These are phyloP conservation scores for Caenorhabditis sp. DNA, from an alignment of 2,888 invertebrate genomes.

Conservation along the genomic window DNA sequence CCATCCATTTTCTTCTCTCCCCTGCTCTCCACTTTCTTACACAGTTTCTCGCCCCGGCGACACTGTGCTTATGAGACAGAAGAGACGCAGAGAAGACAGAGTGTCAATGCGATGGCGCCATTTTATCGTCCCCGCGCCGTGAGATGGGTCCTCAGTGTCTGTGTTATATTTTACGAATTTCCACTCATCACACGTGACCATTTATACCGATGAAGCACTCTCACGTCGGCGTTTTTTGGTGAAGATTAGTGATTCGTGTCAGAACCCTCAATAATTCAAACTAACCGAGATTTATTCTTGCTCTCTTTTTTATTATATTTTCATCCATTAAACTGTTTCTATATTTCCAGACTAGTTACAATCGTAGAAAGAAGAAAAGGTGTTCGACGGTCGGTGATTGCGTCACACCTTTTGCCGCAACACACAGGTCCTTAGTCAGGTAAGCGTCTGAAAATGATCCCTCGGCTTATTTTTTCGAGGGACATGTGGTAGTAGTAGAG, in stretches of 20 bases:
- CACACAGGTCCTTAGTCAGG: conserved; percentile 58
- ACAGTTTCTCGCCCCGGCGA: conserved; percentile 12
- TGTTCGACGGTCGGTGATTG: conserved; percentile 50
- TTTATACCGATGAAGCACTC: not conserved
- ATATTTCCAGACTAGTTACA: conserved; percentile 54
- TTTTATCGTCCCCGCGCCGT: conserved; percentile 32
- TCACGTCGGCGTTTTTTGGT: conserved; percentile 52
- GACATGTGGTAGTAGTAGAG: conserved; percentile 26
- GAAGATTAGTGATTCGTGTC: conserved; percentile 20
- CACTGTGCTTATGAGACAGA: conserved; percentile 29
- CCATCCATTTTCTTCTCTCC: conserved; percentile 11
- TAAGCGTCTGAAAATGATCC: not conserved
- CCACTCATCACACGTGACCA: conserved; percentile 31
- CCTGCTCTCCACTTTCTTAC: conserved; percentile 18
- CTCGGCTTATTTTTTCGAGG: not conserved
- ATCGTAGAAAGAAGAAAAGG: conserved; percentile 58
- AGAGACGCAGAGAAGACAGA: conserved; percentile 23
- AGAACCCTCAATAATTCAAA: not conserved
- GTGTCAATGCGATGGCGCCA: conserved; percentile 39
- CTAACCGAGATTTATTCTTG: not conserved
- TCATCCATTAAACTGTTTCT: not conserved
- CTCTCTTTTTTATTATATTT: not conserved
- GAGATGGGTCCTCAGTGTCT: conserved; percentile 19
- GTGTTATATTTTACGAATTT: conserved; percentile 23
- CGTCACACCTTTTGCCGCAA: conserved; percentile 54